These are phyloP conservation scores for Hofmannophila pseudospretella DNA, from an alignment of 2,888 invertebrate genomes.

Conservation along the genomic window DNA sequence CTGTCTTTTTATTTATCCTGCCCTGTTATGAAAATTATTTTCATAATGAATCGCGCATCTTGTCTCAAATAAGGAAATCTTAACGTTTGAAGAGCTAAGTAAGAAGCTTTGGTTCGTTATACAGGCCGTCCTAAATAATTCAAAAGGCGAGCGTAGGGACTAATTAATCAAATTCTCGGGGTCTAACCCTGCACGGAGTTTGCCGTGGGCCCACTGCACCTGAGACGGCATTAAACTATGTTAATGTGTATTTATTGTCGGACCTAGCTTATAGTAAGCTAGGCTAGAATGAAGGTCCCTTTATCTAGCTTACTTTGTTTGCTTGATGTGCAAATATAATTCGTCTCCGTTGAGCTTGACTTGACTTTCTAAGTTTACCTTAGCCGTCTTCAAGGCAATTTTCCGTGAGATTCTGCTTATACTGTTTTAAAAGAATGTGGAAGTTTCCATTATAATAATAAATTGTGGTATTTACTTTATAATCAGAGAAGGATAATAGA, in stretches of 20 bases:
- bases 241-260: constrained; percentile 36
- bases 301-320: constrained; percentile 7
- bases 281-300: constrained; percentile 4
- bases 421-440: too few species aligned
- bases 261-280: too few species aligned
- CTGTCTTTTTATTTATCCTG: too few species aligned
- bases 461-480: too few species aligned
- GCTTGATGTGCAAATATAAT: too few species aligned
- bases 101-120: constrained; percentile 48
- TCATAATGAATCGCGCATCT: constrained; percentile 39
- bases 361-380: too few species aligned
- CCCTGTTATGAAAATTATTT: constrained; percentile 32
- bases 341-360: too few species aligned
- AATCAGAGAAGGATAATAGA: too few species aligned
- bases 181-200: constrained; percentile 23
- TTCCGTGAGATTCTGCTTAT: too few species aligned
- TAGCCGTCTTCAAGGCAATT: too few species aligned
- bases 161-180: constrained; percentile 58
- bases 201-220: constrained; percentile 32
- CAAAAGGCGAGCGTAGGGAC: constrained; percentile 46
- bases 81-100: constrained; percentile 19
- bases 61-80: constrained; percentile 32
- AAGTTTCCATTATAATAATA: too few species aligned
- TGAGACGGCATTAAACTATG: constrained; percentile 43
- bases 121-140: constrained; percentile 46